A percentile compares a stretch with the other conserved stretches of the same genome.
Conservation (phyloP, 1,140 invertebrate species). For the Himalopsyche phryganea region DNA sequence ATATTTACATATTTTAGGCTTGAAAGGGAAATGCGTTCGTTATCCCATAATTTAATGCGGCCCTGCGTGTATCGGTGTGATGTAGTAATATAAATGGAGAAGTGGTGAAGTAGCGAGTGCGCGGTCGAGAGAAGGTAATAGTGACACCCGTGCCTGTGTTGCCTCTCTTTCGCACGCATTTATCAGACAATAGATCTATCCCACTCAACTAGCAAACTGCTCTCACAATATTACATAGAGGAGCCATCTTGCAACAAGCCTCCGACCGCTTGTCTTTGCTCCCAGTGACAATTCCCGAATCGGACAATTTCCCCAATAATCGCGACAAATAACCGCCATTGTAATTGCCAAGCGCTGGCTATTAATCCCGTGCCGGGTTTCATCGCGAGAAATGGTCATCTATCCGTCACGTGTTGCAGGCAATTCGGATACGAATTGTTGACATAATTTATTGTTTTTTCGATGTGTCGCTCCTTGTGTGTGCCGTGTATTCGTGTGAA, state of each 20-base stretch:
- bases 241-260: slow-evolving; percentile 25
- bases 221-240: slow-evolving; percentile 21
- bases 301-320: slow-evolving; percentile 21
- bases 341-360: not conserved
- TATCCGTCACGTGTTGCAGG: slow-evolving; percentile 17
- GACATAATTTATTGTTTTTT: slow-evolving; percentile 27
- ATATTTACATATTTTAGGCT: too few relatives aligned
- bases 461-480: slow-evolving; percentile 20
- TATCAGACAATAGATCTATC: not conserved
- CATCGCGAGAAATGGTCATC: not conserved
- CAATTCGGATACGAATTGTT: slow-evolving; percentile 20
- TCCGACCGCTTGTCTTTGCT: slow-evolving; percentile 25
- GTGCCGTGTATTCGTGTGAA: slow-evolving; percentile 20
- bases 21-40: slow-evolving; percentile 14
- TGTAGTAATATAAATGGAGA: slow-evolving; percentile 20
- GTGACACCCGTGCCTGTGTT: slow-evolving; percentile 6
- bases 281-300: slow-evolving; percentile 20
- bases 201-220: not conserved
- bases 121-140: not conserved
- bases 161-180: slow-evolving; percentile 5
- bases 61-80: slow-evolving; percentile 16
- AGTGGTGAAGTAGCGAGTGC: not conserved
- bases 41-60: slow-evolving; percentile 4
- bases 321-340: slow-evolving; percentile 26
- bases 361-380: too few relatives aligned